phyloP scores from a whole-genome alignment of 2,113 vertebrate genomes.

The Poeciliopsis prolifica region DNA sequence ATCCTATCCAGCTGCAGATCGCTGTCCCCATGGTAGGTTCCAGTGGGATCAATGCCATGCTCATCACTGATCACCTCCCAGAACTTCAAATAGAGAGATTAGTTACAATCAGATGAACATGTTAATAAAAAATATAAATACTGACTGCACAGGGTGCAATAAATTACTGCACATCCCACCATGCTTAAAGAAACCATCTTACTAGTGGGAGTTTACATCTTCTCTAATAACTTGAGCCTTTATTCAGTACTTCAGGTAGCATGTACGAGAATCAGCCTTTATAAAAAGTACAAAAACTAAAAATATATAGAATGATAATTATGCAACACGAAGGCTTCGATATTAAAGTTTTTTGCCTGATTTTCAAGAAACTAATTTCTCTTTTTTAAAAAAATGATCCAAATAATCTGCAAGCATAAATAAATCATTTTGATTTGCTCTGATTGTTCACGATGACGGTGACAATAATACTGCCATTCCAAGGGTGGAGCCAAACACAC shows the following conservation, averaged over 20 bases:
- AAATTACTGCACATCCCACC: too few relatives aligned
- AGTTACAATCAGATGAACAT: background rate
- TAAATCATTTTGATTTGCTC: background rate
- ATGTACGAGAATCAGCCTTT: background rate
- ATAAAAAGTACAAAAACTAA: background rate
- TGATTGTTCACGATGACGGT: background rate
- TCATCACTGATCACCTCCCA: slow-evolving; percentile 81
- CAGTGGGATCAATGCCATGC: slow-evolving; percentile 78
- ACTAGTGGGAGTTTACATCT: background rate
- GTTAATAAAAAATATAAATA: background rate
- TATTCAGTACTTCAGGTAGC: background rate
- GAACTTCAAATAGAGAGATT: slow-evolving; percentile 59
- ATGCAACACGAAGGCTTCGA: too few relatives aligned
- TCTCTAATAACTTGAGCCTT: background rate
- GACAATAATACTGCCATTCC: background rate
- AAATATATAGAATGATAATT: too few relatives aligned
- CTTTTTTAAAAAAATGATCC: background rate
- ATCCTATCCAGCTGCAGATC: slow-evolving; percentile 79
- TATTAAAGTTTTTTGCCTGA: background rate
- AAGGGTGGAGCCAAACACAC: background rate
- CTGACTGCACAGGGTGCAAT: background rate
- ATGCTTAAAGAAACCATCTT: too few relatives aligned
- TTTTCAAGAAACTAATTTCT: background rate
- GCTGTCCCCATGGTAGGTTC: slow-evolving; percentile 77
- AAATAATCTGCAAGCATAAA: background rate